Evolutionary conservation across 2,888 invertebrate species (phyloP).

Genomic region (Hirtodrosophila cameraria): DNA sequence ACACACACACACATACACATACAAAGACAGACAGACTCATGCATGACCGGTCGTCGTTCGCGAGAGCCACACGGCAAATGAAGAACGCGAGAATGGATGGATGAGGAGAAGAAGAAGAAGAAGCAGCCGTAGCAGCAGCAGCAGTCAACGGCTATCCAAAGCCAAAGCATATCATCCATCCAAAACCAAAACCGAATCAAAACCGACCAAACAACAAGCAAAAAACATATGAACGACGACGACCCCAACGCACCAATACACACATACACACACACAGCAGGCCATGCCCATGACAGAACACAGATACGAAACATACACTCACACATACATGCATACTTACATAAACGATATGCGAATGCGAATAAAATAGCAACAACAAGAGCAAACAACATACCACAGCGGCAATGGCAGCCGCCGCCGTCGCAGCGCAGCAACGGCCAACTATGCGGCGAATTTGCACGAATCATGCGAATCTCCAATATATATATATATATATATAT

Average conservation of each 20-base stretch:
- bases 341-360: constrained; percentile 77
- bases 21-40: constrained; percentile 48
- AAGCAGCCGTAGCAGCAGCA: constrained; percentile 12
- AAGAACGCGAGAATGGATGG: constrained; percentile 52
- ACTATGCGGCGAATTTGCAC: constrained; percentile 80
- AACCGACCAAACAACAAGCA: constrained; percentile 80
- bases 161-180: constrained; percentile 79
- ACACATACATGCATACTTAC: constrained; percentile 40
- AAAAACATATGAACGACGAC: constrained; percentile 63
- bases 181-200: constrained; percentile 81
- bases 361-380: constrained; percentile 71
- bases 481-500: constrained; percentile 34
- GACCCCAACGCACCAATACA: constrained; percentile 59
- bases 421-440: constrained; percentile 36
- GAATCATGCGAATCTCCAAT: constrained; percentile 80
- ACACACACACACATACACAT: constrained; percentile 26
- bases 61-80: constrained; percentile 62
- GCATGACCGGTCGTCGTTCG: constrained; percentile 59
- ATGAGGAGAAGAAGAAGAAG: constrained; percentile 44
- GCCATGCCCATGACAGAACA: constrained; percentile 41
- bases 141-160: constrained; percentile 47
- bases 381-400: constrained; percentile 55
- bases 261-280: constrained; percentile 23
- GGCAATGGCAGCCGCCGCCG: constrained; percentile 27
- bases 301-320: constrained; percentile 37